Evolutionary conservation across 2,797 vertebrate genomes (phyloP), one percentile per base, ranked within the genome.

Genomic region (Poecilia velifera): DNA sequence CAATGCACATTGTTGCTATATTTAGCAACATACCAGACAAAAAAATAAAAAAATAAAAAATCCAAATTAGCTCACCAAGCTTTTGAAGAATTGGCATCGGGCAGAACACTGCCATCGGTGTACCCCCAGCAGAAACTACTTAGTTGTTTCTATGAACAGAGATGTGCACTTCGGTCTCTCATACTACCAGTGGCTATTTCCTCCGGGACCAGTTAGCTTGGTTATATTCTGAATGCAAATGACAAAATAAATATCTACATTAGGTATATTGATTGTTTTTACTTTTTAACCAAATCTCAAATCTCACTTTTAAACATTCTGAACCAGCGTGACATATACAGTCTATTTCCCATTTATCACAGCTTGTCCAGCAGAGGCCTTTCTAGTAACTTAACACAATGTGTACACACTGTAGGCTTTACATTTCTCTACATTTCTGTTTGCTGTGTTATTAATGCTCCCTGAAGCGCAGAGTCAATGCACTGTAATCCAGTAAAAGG

Each of bases 391-490:
- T 59, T 39, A 46, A 31, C 66, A 73, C 45, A 74, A 46, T 68
- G 77, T 83, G 76, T 77, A 57, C 66, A 83, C 41, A 77, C 31
- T 7, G 36, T 47, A 72, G 64, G 73, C 39, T 74, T 28, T 78
- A 43, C 77, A 53, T 85, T 81, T 83, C 49, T 84, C 74, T 75
- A 73, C 75, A 77, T 79, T 47, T 83, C 78, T 72, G 57, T 89
- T 70, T 82, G 77, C 88, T 82, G 49, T 85, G 55, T 91, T 93
- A 86, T 90, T 93, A 93, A 92, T 93, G 91, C 82, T 86, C 88
- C 83, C 81, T 83, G 82, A 91, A 90, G 89, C 83, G 68, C 51
- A 59, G 82, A 92, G 90, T 93, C 90, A 91, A 91, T 91, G 89
- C 89, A 36, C 89, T 90, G 88, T 89, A 53, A 89, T 88, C 84